Evolutionary conservation across 2,888 invertebrate genomes (phyloP).

Genomic region (Ramazzottius varieornatus): DNA sequence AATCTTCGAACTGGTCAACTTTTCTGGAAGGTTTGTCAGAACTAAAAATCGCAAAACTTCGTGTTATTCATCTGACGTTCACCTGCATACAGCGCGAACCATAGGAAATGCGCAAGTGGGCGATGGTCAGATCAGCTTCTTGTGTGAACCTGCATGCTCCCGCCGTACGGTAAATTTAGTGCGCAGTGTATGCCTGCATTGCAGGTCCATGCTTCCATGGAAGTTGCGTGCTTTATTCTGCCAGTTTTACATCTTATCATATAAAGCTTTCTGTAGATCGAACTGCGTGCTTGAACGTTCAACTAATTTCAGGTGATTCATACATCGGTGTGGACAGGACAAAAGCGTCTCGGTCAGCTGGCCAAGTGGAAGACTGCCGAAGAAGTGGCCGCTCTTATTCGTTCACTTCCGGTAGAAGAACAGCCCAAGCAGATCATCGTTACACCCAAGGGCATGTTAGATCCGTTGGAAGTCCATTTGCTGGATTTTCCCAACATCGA

Average conservation of each 20-base stretch:
- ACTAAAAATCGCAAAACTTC: background rate
- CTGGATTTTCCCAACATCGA: background rate
- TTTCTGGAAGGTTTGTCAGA: constrained; percentile 58
- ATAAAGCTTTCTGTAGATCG: background rate
- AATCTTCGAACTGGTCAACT: constrained; percentile 95
- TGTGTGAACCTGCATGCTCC: no score
- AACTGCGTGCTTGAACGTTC: background rate
- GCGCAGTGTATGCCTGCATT: no score
- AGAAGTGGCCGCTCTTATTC: constrained; percentile 25
- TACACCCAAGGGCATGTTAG: constrained; percentile 25
- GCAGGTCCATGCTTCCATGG: no score
- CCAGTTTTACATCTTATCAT: background rate
- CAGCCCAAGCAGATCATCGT: constrained; percentile 27
- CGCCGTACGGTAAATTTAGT: no score
- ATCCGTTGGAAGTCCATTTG: constrained; percentile 19
- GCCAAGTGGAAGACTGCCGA: constrained; percentile 27
- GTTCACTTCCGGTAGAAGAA: constrained; percentile 25
- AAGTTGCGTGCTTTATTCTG: background rate
- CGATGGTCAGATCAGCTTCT: no score
- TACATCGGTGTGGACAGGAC: constrained; percentile 26
- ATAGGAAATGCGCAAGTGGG: background rate
- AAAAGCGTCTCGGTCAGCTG: constrained; percentile 26
- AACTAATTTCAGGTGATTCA: constrained; percentile 15
- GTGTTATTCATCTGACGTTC: background rate
- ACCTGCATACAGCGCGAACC: background rate